Evolutionary conservation across 2,888 invertebrate genomes (phyloP).

Genomic region (Metalampra italica): DNA sequence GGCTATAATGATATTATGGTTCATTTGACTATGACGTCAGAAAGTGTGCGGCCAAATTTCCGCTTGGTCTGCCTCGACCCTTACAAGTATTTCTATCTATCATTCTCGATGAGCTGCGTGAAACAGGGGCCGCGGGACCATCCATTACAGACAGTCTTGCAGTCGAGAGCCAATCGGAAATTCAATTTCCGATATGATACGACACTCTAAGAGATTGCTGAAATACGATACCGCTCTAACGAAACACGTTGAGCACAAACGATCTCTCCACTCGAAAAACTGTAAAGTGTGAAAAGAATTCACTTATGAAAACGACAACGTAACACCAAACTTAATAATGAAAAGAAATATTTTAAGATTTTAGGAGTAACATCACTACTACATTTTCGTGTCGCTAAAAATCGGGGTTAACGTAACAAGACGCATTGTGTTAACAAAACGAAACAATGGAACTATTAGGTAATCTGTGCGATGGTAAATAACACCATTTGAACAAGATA

Average conservation of each 20-base stretch:
- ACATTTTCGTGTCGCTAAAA: too few species aligned
- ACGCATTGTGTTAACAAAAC: too few species aligned
- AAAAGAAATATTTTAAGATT: neutral
- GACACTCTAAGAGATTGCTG: constrained; percentile 67
- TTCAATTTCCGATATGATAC: constrained; percentile 73
- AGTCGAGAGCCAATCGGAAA: constrained; percentile 64
- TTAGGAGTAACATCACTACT: too few species aligned
- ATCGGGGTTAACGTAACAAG: too few species aligned
- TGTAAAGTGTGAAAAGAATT: constrained; percentile 13
- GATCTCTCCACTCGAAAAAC: constrained; percentile 24
- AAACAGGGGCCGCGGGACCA: constrained; percentile 38
- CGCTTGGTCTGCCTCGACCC: too few species aligned
- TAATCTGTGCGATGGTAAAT: too few species aligned
- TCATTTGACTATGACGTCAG: too few species aligned
- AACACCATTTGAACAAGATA: too few species aligned
- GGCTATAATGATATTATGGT: too few species aligned
- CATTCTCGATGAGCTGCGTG: constrained; percentile 37
- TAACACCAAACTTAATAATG: neutral
- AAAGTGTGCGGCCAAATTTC: too few species aligned
- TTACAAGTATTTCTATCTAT: constrained; percentile 47
- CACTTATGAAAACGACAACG: neutral
- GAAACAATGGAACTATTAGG: too few species aligned
- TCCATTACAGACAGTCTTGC: constrained; percentile 49
- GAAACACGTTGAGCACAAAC: constrained; percentile 30
- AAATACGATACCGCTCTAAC: constrained; percentile 40